Evolutionary conservation across 1,140 invertebrate species (phyloP), one percentile per base, ranked within the genome.

Genomic region (Leptopilina clavipes): DNA sequence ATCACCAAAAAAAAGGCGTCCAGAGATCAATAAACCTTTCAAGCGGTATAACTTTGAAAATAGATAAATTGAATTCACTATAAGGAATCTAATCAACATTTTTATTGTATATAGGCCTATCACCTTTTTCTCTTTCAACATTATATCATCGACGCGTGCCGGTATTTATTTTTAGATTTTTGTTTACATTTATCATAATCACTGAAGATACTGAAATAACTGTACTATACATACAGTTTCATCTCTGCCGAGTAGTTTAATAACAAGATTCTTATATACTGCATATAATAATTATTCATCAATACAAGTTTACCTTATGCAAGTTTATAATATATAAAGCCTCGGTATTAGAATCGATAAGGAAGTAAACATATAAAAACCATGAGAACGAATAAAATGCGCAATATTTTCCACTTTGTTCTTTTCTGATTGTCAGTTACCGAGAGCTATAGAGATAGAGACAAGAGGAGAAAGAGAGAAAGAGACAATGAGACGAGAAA

Each of bases 121-220:
- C 14, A 65, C 1, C 56, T n/a, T 37, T 25, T 65, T 31, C 25
- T 31, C 25, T 31, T 5, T 31, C 19, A 12, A 6, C 22, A 65
- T 65, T 65, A 65, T 65, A 25, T 65, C 22, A 65, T 65, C 59
- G 59, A 65, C 59, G 19, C 59, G 59, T 65, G 59, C 59, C 59
- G 19, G 25, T 65, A 8, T 22, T 65, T 65, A 65, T 65, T 65
- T 65, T 31, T 65, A 65, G 59, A 65, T 65, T 65, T 40, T 65
- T 31, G 22, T 65, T 31, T 65, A 65, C 59, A 65, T 31, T 65
- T 65, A 65, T 65, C 59, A 65, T 65, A 25, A 37, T 65, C 22
- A 8, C 59, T 12, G 7, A 2, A 22, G 59, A 65, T n/a, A 22
- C 25, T 65, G 59, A 22, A 59, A 25, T 65, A 65, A 65, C 59